These are phyloP conservation scores for Actinostola sp. DNA, from an alignment of 92 coral and sea anemone species.

Conservation along the genomic window DNA sequence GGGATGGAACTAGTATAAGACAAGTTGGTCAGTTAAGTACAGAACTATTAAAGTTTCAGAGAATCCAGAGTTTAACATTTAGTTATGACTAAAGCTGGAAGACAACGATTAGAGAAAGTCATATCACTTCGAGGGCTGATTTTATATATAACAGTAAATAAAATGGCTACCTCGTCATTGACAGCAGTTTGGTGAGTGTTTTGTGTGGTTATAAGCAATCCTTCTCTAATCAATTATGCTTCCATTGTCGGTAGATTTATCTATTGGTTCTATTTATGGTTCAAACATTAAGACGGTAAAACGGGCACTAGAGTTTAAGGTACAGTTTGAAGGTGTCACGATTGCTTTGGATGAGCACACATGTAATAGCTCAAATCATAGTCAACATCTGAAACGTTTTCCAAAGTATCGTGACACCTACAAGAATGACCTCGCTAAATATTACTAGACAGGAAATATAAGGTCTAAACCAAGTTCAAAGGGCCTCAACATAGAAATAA, in stretches of 20 bases:
- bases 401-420: conserved; percentile 5
- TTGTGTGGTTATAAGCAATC: no score
- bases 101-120: conserved; percentile 9
- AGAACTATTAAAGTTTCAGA: conserved; percentile 15
- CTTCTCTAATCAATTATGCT: conserved; percentile 5
- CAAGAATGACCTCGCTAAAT: not conserved
- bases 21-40: conserved; percentile 9
- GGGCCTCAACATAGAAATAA: not conserved
- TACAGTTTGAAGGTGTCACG: not conserved
- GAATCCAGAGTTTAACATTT: conserved; percentile 8
- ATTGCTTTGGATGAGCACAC: no score
- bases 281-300: conserved; percentile 8
- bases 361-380: no score
- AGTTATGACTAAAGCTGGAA: conserved; percentile 24
- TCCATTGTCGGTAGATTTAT: conserved; percentile 1
- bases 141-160: not conserved
- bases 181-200: no score
- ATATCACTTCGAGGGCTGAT: not conserved
- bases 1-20: no score
- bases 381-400: no score
- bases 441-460: not conserved
- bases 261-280: not conserved
- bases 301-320: not conserved
- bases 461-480: not conserved
- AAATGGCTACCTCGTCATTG: no score